Conservation (phyloP, 2,888 invertebrate species). For the Cremastinae sp. region DNA sequence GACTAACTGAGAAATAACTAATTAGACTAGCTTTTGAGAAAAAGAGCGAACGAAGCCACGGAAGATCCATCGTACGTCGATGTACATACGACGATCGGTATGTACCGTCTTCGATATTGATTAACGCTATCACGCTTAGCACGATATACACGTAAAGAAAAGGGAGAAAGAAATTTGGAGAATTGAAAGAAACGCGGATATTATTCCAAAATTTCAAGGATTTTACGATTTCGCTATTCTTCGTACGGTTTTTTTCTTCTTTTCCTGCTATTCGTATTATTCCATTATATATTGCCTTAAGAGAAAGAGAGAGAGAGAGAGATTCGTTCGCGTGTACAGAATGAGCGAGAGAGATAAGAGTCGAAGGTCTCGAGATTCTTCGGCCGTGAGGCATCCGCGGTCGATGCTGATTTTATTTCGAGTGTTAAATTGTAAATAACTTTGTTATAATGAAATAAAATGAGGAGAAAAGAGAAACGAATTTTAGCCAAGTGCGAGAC, state of each 20-base stretch:
- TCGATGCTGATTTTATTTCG: conserved; percentile 34
- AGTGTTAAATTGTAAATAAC: conserved; percentile 60
- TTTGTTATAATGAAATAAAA: conserved; percentile 57
- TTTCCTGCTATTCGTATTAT: conserved; percentile 25
- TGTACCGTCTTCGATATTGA: conserved; percentile 56
- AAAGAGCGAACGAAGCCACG: conserved; percentile 8
- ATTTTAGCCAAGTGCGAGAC: too few species aligned
- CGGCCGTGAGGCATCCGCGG: conserved; percentile 35
- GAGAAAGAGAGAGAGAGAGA: conserved; percentile 4
- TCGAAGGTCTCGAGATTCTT: conserved; percentile 1
- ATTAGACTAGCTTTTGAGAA: not conserved
- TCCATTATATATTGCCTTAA: conserved; percentile 31
- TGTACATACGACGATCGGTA: conserved; percentile 53
- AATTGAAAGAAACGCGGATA: conserved; percentile 30
- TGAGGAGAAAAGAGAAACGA: conserved; percentile 3
- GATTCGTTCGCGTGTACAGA: conserved; percentile 52
- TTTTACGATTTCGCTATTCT: conserved; percentile 13
- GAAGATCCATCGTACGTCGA: conserved; percentile 20
- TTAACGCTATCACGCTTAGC: conserved; percentile 52
- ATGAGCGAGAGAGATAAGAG: conserved; percentile 19
- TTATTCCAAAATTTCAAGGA: conserved; percentile 36
- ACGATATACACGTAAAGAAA: conserved; percentile 20
- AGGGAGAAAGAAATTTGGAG: conserved; percentile 15
- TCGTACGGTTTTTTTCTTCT: conserved; percentile 4
- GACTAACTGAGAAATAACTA: not conserved